These are phyloP conservation scores for Lates calcarifer DNA, from an alignment of 2,113 vertebrate genomes.

Conservation along the genomic window DNA sequence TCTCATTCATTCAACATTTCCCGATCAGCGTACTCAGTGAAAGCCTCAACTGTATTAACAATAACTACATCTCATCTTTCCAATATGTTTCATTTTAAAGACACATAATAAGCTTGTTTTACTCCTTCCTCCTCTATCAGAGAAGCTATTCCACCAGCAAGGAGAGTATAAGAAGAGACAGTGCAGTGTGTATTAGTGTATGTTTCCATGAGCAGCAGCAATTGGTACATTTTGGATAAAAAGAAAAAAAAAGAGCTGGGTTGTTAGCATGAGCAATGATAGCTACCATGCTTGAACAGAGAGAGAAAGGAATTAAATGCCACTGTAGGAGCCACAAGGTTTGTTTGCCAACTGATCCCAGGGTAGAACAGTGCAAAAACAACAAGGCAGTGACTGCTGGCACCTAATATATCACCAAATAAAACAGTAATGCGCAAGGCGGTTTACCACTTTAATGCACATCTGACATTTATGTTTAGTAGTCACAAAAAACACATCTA, in stretches of 20 bases:
- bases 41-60: not conserved
- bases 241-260: not conserved
- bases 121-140: not conserved
- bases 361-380: not conserved
- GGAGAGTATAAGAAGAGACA: no score
- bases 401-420: conserved; percentile 7
- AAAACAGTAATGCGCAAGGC: not conserved
- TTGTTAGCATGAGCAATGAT: not conserved
- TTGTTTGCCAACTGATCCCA: conserved; percentile 12
- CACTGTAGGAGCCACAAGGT: not conserved
- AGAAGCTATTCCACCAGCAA: not conserved
- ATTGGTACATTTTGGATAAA: not conserved
- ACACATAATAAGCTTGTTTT: not conserved
- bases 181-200: no score
- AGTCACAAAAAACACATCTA: not conserved
- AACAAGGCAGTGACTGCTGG: not conserved
- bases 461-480: not conserved
- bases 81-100: not conserved
- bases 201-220: no score
- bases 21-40: not conserved
- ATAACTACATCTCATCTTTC: not conserved
- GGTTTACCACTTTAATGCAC: conserved; percentile 11
- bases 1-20: not conserved
- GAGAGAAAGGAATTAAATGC: conserved; percentile 14
- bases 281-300: not conserved